Base-by-base conservation (phyloP, 2,797 vertebrate species). In the Mus spretus region DNA sequence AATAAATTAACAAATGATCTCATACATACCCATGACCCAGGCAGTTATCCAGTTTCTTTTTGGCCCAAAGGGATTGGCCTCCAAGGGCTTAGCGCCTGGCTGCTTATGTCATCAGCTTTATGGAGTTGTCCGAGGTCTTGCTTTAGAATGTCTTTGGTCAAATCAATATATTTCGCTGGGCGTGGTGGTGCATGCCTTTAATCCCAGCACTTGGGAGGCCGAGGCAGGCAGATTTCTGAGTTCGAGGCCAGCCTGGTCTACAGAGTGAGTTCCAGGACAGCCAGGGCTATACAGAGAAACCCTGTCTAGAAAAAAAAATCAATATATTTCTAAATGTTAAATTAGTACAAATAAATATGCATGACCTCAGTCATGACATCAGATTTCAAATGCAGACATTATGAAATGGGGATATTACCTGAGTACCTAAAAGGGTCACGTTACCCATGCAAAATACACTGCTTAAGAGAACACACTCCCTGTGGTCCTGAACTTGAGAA, bases 101-200 rank as follows among this genome's bases (percentile, higher is more conserved):
- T 44, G n/a, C n/a, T 63, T 93, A 89, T 50, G 4, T 88, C 47
- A 84, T 78, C 61, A 53, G 79, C 26, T 94, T 80, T 88, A 70
- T 90, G 55, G 70, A 65, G 65, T 91, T n/a, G 89, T 53, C 50
- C 53, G 34, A 96, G 28, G 63, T 50, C 85, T 90, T 94, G 78
- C 31, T 95, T 95, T 94, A 96, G 57, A 94, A 94, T 37, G 81
- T 89, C 72, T 83, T 95, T 80, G 72, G 63, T 89, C 79, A 89
- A 91, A 94, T 96, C 70, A 24, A 57, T 97, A 31, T 78, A 83
- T 96, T 85, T 85, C 84, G 5, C 44, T 44, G 44, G 44, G 44
- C 44, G 3, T 44, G 44, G 44, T 44, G 44, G 44, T 44, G 5
- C 44, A 44, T 44, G 5, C 44, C 44, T 44, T 44, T 44, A 44